Conservation (phyloP, 2,113 vertebrate species). For the Regulus satrapa region DNA sequence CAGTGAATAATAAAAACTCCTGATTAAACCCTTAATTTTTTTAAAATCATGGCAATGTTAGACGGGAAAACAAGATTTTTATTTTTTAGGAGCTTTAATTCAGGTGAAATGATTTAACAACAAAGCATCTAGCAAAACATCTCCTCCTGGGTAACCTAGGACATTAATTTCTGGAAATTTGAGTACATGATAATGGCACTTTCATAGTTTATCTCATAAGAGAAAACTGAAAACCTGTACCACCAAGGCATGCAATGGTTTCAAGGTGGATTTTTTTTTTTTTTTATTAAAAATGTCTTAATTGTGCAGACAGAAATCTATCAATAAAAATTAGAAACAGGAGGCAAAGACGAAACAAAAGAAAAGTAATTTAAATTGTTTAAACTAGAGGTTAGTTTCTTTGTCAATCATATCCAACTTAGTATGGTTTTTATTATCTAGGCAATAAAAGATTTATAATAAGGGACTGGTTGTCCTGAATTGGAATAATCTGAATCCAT, state of each 20-base stretch:
- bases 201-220: background rate
- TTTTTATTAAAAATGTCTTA: background rate
- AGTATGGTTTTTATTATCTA: conserved; percentile 10
- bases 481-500: background rate
- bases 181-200: background rate
- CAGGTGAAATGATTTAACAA: background rate
- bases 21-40: background rate
- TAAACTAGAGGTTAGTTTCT: background rate
- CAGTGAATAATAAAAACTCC: background rate
- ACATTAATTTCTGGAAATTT: background rate
- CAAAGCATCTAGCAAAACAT: background rate
- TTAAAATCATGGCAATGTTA: background rate
- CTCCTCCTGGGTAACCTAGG: background rate
- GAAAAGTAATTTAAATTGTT: background rate
- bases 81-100: background rate
- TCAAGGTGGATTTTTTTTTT: background rate
- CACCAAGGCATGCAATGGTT: background rate
- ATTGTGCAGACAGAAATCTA: background rate
- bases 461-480: background rate
- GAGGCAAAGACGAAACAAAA: background rate
- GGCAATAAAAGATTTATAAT: conserved; percentile 30
- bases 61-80: background rate
- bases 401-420: background rate
- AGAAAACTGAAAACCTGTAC: background rate
- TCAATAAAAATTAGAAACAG: background rate